Evolutionary conservation across 1,140 invertebrate species (phyloP), one percentile per base, ranked within the genome.

Genomic region (Nasonia giraulti): DNA sequence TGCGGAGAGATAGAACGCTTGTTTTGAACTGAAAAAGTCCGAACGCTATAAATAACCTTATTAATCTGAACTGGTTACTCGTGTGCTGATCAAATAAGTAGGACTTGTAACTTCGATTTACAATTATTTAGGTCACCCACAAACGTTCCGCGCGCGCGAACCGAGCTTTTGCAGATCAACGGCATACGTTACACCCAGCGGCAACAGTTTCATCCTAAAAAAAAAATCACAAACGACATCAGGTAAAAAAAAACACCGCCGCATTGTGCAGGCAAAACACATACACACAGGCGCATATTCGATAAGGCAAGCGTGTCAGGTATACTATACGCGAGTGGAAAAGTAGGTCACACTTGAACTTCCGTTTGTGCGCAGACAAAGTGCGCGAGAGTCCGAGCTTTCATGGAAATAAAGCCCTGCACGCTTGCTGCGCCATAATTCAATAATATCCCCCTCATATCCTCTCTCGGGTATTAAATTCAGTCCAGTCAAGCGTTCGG

Each of bases 41-140:
- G 2, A 27, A 47, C 11, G 50, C 20, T 62, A 62, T 62, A 62
- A 62, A 62, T 62, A 62, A 62, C 17, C 20, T n/a, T 62, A 71
- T 12, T 33, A 31, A 33, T 31, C 10, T n/a, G 69, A 71, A 71
- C 69, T 71, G 23, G 27, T 71, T 71, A 71, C 27, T 71, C 69
- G 14, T 6, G 14, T n/a, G 27, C 31, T 71, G 23, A 71, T 71
- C 69, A 71, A 71, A 71, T 71, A 71, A 71, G 69, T 71, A 71
- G 69, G 69, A 2, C 69, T 71, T 71, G 69, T 71, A 33, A 71
- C 69, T 71, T 71, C 69, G 31, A 71, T 71, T 71, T 71, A 71
- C 73, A 44, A 75, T 44, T 44, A 75, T 75, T 75, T 44, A 44
- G 73, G 73, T 75, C 73, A 75, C 73, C 73, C 40, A 75, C 33